Evolutionary conservation across 2,888 invertebrate species (phyloP).

Genomic region (Cantharis rufa): DNA sequence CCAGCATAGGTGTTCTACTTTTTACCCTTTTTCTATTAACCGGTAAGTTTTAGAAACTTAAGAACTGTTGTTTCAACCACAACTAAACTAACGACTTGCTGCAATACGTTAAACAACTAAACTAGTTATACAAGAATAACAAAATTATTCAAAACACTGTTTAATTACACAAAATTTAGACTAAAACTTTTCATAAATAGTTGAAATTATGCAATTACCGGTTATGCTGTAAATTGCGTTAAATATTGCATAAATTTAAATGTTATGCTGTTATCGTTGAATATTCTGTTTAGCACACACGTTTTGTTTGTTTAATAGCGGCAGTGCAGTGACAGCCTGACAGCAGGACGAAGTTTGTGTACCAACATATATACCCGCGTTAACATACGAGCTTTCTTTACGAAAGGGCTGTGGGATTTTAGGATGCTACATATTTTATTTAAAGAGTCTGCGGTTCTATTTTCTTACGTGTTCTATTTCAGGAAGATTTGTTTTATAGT

Average conservation of each 20-base stretch:
- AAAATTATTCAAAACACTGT: neutral
- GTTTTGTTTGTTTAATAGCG: constrained; percentile 20
- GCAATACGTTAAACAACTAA: neutral
- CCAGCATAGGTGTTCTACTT: constrained; percentile 42
- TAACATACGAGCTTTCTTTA: constrained; percentile 29
- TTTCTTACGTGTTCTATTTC: constrained; percentile 25
- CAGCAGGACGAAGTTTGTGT: constrained; percentile 16
- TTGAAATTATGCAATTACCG: constrained; percentile 22
- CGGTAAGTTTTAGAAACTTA: constrained; percentile 41
- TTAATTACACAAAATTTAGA: neutral
- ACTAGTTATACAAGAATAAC: neutral
- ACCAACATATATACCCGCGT: constrained; percentile 20
- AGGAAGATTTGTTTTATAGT: constrained; percentile 24
- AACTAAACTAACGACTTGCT: neutral
- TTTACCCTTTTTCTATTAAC: constrained; percentile 44
- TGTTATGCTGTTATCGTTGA: constrained; percentile 22
- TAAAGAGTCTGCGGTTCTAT: constrained; percentile 29
- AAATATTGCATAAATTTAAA: constrained; percentile 26
- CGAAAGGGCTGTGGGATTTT: constrained; percentile 31
- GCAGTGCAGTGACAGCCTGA: constrained; percentile 23
- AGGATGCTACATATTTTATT: constrained; percentile 35
- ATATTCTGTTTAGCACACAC: constrained; percentile 16
- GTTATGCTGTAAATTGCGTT: constrained; percentile 23
- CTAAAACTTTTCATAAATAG: neutral
- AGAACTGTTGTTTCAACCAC: neutral